These are phyloP conservation scores for Leucopsar rothschildi DNA, from an alignment of 2,113 vertebrate genomes.

Conservation along the genomic window DNA sequence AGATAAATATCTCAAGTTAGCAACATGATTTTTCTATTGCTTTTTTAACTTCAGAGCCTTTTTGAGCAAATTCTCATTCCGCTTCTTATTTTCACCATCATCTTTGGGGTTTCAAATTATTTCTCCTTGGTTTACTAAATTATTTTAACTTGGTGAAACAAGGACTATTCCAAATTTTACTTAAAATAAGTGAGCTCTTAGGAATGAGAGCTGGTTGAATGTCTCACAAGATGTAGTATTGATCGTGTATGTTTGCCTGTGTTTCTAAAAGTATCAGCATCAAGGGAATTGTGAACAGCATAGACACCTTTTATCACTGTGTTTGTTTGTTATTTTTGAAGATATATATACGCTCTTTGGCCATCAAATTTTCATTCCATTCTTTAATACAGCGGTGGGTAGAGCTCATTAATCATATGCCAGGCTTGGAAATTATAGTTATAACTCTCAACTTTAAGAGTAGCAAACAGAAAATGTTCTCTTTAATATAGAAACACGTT, in stretches of 20 bases:
- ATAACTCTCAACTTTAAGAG: slow-evolving; percentile 43
- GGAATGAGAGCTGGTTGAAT: not conserved
- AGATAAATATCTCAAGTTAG: not conserved
- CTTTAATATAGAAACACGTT: slow-evolving; percentile 46
- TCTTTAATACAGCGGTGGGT: slow-evolving; percentile 42
- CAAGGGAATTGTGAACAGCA: slow-evolving; percentile 4
- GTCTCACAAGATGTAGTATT: slow-evolving; percentile 56
- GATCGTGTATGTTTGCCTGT: not conserved
- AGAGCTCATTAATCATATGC: slow-evolving; percentile 60
- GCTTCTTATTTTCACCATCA: not conserved
- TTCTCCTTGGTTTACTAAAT: slow-evolving; percentile 3
- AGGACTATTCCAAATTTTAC: not conserved
- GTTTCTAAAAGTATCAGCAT: slow-evolving; percentile 42
- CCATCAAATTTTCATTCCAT: slow-evolving; percentile 63
- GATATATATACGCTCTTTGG: slow-evolving; percentile 42
- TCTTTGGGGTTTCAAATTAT: not conserved
- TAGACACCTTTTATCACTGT: slow-evolving; percentile 5
- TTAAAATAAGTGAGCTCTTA: slow-evolving; percentile 1
- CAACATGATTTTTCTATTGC: not conserved
- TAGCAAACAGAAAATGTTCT: slow-evolving; percentile 45
- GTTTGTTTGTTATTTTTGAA: slow-evolving; percentile 45
- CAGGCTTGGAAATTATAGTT: not conserved
- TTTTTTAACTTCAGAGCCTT: not conserved
- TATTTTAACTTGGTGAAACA: slow-evolving; percentile 7
- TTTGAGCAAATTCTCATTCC: not conserved